phyloP scores from a whole-genome alignment of 2,113 vertebrate species.

The Tauraco erythrolophus region DNA sequence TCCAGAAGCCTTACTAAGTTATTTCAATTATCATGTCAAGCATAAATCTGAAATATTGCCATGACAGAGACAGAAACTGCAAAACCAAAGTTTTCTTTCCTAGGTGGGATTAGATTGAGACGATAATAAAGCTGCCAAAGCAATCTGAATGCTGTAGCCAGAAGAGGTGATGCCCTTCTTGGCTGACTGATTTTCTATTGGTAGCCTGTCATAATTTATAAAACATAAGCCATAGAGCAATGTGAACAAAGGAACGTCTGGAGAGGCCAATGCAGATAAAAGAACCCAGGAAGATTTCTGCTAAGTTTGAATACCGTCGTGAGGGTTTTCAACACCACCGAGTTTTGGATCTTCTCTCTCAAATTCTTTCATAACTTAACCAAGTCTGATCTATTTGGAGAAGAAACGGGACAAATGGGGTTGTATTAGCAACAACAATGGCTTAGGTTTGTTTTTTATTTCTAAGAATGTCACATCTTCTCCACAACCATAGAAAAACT shows the following conservation, averaged over 20 bases:
- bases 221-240: conserved; percentile 41
- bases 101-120: conserved; percentile 68
- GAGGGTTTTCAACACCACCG: neutral
- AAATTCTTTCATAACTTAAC: neutral
- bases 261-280: neutral
- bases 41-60: conserved; percentile 51
- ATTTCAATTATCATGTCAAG: conserved; percentile 67
- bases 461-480: neutral
- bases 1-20: conserved; percentile 42
- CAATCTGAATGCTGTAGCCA: conserved; percentile 39
- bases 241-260: conserved; percentile 25
- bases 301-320: neutral
- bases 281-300: neutral
- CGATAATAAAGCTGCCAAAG: conserved; percentile 69
- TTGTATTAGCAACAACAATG: neutral
- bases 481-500: neutral
- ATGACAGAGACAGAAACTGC: neutral
- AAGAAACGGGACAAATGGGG: neutral
- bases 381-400: neutral
- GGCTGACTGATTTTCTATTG: conserved; percentile 69
- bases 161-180: conserved; percentile 70
- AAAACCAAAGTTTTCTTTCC: conserved; percentile 33
- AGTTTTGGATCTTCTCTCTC: neutral
- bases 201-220: conserved; percentile 75
- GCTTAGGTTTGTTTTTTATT: neutral